Conservation (phyloP, 1,140 invertebrate species). For the Calliphora vicina region DNA sequence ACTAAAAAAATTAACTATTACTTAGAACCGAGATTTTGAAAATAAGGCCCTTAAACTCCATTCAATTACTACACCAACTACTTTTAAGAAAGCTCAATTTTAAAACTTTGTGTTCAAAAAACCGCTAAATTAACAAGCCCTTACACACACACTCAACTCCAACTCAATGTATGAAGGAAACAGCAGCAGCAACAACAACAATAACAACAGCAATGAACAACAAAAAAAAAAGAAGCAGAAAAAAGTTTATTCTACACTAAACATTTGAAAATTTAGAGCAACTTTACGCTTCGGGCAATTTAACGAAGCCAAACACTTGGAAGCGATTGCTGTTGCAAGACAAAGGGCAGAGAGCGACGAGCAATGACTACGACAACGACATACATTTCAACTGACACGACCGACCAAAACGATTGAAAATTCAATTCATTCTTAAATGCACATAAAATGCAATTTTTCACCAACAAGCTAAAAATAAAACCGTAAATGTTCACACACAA, state of each 20-base stretch:
- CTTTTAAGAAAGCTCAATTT: too few relatives aligned
- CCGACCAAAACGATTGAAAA: background rate
- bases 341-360: background rate
- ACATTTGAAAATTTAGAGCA: conserved; percentile 26
- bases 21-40: too few relatives aligned
- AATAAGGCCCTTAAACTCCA: too few relatives aligned
- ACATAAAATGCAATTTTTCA: background rate
- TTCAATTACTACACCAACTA: too few relatives aligned
- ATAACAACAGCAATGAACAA: too few relatives aligned
- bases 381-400: background rate
- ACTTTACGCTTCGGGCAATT: conserved; percentile 29
- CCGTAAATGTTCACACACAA: background rate
- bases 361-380: background rate
- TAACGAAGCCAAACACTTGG: conserved; percentile 21
- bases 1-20: too few relatives aligned
- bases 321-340: background rate
- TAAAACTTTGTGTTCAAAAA: too few relatives aligned
- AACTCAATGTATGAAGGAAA: too few relatives aligned
- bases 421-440: conserved; percentile 16
- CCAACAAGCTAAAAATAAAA: background rate
- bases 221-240: background rate
- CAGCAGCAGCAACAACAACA: too few relatives aligned
- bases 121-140: too few relatives aligned
- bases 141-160: too few relatives aligned
- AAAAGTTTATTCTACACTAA: conserved; percentile 25